phyloP scores from a whole-genome alignment of 1,140 invertebrate species.

The Macrobrachium rosenbergii region DNA sequence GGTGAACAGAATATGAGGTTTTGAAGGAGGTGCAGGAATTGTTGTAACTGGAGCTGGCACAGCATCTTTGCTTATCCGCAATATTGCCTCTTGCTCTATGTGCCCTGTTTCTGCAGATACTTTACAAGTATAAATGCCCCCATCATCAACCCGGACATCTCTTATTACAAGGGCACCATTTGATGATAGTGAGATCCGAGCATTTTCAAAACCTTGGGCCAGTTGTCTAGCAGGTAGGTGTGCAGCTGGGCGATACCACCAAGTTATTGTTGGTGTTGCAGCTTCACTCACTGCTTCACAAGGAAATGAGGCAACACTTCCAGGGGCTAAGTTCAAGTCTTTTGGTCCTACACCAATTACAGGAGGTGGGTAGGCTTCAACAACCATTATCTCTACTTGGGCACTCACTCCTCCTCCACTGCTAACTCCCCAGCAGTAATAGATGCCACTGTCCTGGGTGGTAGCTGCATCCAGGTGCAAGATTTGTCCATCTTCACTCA shows the following conservation, averaged over 20 bases:
- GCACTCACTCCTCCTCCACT: constrained; percentile 60
- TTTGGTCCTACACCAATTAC: constrained; percentile 59
- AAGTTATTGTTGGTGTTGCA: constrained; percentile 41
- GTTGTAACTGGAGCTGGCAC: neutral
- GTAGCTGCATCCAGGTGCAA: constrained; percentile 15
- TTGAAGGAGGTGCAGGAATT: constrained; percentile 60
- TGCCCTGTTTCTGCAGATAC: constrained; percentile 83
- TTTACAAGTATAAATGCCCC: constrained; percentile 85
- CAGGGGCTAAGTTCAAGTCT: constrained; percentile 48
- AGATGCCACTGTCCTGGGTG: constrained; percentile 71
- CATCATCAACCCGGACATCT: constrained; percentile 72
- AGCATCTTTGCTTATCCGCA: constrained; percentile 36
- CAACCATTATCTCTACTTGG: constrained; percentile 53
- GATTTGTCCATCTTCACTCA: constrained; percentile 50
- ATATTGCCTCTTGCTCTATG: constrained; percentile 51
- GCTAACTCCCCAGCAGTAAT: constrained; percentile 62
- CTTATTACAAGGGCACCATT: constrained; percentile 60
- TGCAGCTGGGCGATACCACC: constrained; percentile 58
- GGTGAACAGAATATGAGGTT: constrained; percentile 49
- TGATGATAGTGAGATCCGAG: constrained; percentile 35
- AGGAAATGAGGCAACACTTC: constrained; percentile 43
- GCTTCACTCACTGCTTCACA: constrained; percentile 64
- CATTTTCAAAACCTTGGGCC: constrained; percentile 4
- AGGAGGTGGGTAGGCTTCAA: constrained; percentile 57
- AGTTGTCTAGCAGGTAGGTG: constrained; percentile 55